Conservation (phyloP, 2,113 vertebrate species). For the Strix uralensis region DNA sequence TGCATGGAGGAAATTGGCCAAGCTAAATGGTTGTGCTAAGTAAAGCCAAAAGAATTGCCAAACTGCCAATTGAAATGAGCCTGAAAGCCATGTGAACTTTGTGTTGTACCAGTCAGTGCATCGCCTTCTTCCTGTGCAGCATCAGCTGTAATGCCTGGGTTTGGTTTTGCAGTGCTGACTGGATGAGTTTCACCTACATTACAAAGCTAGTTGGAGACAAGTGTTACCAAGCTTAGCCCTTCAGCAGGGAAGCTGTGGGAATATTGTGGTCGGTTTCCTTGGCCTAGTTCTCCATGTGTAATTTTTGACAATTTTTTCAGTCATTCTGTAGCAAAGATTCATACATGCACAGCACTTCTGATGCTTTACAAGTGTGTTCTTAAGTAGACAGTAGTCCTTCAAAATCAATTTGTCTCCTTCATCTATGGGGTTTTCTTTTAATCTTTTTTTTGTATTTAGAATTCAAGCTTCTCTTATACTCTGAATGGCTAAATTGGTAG, state of each 20-base stretch:
- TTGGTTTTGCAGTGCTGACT: neutral
- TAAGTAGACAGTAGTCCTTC: neutral
- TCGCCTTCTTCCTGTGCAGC: neutral
- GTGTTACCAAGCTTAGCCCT: neutral
- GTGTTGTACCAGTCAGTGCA: neutral
- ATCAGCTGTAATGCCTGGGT: neutral
- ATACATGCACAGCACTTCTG: neutral
- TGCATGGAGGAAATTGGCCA: neutral
- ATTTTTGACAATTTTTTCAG: neutral
- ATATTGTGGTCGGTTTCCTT: neutral
- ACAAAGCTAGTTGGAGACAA: neutral
- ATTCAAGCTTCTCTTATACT: neutral
- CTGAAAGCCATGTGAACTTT: neutral
- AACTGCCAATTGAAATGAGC: neutral
- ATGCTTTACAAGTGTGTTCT: neutral
- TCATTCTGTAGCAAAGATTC: neutral
- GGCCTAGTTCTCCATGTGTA: neutral
- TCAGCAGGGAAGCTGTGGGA: neutral
- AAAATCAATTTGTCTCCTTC: neutral
- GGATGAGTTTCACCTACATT: neutral
- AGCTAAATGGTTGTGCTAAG: neutral
- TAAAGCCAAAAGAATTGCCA: neutral
- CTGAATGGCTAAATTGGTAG: neutral
- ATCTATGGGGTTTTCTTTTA: neutral
- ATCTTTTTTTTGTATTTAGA: neutral